Conservation (phyloP, 2,888 invertebrate genomes). For the Cryptocephalus moraei region DNA sequence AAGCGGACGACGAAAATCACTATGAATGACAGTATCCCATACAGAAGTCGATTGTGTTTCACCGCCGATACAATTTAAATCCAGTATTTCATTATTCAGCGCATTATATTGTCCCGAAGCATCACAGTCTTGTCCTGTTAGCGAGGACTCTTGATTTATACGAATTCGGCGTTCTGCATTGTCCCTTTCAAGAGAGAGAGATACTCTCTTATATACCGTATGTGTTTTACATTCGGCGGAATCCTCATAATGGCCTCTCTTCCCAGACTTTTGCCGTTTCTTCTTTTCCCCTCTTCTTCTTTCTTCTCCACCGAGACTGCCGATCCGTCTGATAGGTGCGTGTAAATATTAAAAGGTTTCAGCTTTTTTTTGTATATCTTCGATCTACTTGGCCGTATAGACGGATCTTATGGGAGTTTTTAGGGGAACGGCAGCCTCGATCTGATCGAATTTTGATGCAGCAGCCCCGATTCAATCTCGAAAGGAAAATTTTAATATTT, state of each 20-base stretch:
- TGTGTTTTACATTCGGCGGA: slow-evolving; percentile 23
- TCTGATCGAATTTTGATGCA: too few relatives aligned
- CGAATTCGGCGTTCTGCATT: slow-evolving; percentile 32
- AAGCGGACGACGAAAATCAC: too few relatives aligned
- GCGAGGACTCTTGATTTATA: slow-evolving; percentile 33
- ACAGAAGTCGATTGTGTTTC: neutral
- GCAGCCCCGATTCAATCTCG: too few relatives aligned
- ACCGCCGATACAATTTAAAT: slow-evolving; percentile 33
- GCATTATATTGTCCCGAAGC: slow-evolving; percentile 24
- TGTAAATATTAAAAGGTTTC: too few relatives aligned
- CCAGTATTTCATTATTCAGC: slow-evolving; percentile 35
- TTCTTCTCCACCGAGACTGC: too few relatives aligned
- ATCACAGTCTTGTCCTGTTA: slow-evolving; percentile 35
- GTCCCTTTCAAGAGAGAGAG: slow-evolving; percentile 17
- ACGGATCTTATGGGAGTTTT: too few relatives aligned
- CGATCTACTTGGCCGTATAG: too few relatives aligned
- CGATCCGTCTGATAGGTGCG: too few relatives aligned
- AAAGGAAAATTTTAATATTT: too few relatives aligned
- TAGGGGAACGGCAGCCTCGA: too few relatives aligned
- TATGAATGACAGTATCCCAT: neutral
- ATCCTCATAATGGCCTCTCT: slow-evolving; percentile 23
- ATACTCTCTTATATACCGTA: neutral
- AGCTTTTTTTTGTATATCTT: too few relatives aligned
- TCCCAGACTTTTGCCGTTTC: neutral
- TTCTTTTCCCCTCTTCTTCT: too few relatives aligned